Evolutionary conservation across 2,113 vertebrate genomes (phyloP).

Genomic region (Triplophysa siluroides): DNA sequence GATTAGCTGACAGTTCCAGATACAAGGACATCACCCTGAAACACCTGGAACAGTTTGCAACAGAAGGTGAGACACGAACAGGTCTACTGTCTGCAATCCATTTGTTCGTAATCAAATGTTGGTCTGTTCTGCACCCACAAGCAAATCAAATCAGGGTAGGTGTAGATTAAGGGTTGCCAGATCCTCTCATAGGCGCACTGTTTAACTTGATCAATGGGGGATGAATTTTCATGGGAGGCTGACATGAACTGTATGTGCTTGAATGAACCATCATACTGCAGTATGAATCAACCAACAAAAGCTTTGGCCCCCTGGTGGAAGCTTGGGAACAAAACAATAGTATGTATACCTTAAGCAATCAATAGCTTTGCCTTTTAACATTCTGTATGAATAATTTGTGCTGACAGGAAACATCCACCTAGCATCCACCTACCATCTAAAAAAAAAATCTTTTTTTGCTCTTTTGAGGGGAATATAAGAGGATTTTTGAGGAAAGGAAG

Average conservation of each 20-base stretch:
- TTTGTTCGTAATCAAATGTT: background rate
- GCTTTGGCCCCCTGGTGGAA: constrained; percentile 69
- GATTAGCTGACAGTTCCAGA: constrained; percentile 92
- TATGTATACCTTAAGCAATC: background rate
- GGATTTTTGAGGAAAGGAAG: background rate
- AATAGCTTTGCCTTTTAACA: constrained; percentile 11
- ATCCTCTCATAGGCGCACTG: background rate
- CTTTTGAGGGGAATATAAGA: background rate
- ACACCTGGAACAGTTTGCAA: constrained; percentile 98
- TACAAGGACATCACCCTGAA: constrained; percentile 98
- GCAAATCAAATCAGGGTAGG: background rate
- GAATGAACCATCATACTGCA: constrained; percentile 28
- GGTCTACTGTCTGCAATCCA: background rate
- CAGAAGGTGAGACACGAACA: constrained; percentile 81
- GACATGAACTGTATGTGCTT: background rate
- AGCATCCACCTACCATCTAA: background rate
- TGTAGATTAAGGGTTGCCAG: constrained; percentile 4
- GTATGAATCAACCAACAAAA: constrained; percentile 8
- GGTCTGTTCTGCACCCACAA: background rate
- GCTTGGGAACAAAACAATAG: background rate
- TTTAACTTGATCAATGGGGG: background rate
- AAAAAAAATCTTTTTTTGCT: background rate
- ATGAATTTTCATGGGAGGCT: background rate
- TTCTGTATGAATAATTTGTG: constrained; percentile 11
- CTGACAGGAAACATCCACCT: background rate